Conservation (phyloP, 2,113 vertebrate genomes). For the Gymnogyps californianus region DNA sequence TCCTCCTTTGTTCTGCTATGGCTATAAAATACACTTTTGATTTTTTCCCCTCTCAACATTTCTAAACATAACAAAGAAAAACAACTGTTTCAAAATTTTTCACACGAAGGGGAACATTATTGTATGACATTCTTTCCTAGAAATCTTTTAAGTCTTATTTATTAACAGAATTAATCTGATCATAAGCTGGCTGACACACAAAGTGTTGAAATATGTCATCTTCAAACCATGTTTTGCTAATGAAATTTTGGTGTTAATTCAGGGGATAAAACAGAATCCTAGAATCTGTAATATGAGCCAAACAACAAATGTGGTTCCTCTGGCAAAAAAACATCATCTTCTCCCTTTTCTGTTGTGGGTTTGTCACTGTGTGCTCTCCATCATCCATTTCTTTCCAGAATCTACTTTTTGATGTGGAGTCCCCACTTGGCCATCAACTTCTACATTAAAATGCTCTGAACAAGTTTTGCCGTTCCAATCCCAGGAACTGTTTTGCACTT, state of each 20-base stretch:
- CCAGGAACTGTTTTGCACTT: conserved; percentile 25
- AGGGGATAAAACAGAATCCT: conserved; percentile 60
- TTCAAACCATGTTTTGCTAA: conserved; percentile 69
- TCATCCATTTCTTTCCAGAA: conserved; percentile 59
- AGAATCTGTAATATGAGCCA: conserved; percentile 60
- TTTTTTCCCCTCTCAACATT: conserved; percentile 32
- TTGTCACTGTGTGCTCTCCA: conserved; percentile 59
- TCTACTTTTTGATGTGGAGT: conserved; percentile 58
- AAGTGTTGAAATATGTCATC: conserved; percentile 67
- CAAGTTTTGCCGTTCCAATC: background rate
- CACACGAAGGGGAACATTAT: conserved; percentile 65
- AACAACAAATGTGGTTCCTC: conserved; percentile 66
- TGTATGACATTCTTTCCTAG: conserved; percentile 70
- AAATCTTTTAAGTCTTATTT: conserved; percentile 74
- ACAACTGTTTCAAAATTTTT: conserved; percentile 67
- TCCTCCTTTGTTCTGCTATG: conserved; percentile 69
- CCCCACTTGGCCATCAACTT: conserved; percentile 21
- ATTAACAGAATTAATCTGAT: conserved; percentile 74
- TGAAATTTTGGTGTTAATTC: conserved; percentile 70
- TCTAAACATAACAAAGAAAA: conserved; percentile 64
- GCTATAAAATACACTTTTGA: conserved; percentile 56
- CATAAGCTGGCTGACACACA: conserved; percentile 66
- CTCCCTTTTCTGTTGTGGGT: conserved; percentile 67
- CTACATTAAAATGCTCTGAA: conserved; percentile 8
- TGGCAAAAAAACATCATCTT: conserved; percentile 48